Conservation (phyloP, 1,140 invertebrate species). For the Drosophila bifasciata region DNA sequence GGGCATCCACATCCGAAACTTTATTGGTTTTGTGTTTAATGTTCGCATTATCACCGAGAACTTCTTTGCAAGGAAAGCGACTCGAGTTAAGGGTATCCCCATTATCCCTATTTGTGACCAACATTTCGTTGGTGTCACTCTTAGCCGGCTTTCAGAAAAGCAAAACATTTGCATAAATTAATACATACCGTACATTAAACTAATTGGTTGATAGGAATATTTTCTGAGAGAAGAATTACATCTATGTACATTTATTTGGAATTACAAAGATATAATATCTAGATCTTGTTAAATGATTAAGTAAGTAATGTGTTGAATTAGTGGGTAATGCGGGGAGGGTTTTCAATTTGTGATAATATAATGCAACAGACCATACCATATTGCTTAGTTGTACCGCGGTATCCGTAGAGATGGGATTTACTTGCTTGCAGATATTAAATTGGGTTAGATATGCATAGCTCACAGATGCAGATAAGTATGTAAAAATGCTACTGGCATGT, state of each 20-base stretch:
- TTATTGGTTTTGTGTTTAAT: conserved; percentile 70
- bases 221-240: neutral
- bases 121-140: conserved; percentile 47
- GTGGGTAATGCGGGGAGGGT: too few relatives aligned
- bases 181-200: too few relatives aligned
- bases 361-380: neutral
- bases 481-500: neutral
- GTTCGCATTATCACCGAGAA: conserved; percentile 27
- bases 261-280: too few relatives aligned
- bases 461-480: conserved; percentile 4
- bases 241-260: neutral
- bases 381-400: conserved; percentile 32
- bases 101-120: conserved; percentile 18
- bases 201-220: too few relatives aligned
- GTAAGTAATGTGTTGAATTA: neutral
- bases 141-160: conserved; percentile 50
- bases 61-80: neutral
- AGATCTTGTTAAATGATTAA: neutral
- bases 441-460: conserved; percentile 38
- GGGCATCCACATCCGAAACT: conserved; percentile 57
- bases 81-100: conserved; percentile 34
- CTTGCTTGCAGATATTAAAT: conserved; percentile 76
- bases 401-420: conserved; percentile 63
- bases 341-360: too few relatives aligned
- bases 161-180: neutral